Evolutionary conservation across 2,888 invertebrate genomes (phyloP), one percentile per base, ranked within the genome.

Genomic region (Microctonus aethiopoides): DNA sequence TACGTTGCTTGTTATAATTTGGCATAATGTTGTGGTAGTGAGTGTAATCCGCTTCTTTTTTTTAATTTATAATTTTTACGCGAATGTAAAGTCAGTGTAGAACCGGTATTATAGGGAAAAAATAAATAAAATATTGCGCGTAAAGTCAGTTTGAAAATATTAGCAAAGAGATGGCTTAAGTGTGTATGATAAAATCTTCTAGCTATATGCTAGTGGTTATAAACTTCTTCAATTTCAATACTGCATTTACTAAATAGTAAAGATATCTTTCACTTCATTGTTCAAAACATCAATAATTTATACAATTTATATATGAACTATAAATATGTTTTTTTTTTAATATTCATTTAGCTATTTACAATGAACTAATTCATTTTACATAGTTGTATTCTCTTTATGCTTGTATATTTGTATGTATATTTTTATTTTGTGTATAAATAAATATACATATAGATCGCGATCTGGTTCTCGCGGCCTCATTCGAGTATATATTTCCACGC

Each of bases 51-150:
- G 41, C n/a, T n/a, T n/a, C n/a, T n/a, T n/a, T n/a, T n/a, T n/a
- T 34, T 6, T 34, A 13, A 6, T 16, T 57, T 54, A 16, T 46
- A 3, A 46, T 46, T 46, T 16, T 46, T 20, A 16, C 20, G n/a
- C 2, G 39, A 39, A 20, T 10, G 11, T 24, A n/a, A 4, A n/a
- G 34, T 24, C 13, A n/a, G 16, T 54, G 22, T 61, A 68, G 52
- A 75, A 72, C 74, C 74, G 74, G 73, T 76, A 72, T 46, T 20
- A 46, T 76, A 75, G 75, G 72, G 75, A 76, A 71, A 67, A 72
- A 41, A 75, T 76, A 73, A 76, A 75, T n/a, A n/a, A n/a, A n/a
- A 74, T 76, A 76, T 74, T 73, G 75, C 73, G 75, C 65, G 73
- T n/a, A n/a, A 76, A 75, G 73, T 72, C 70, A 61, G 69, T 72